Evolutionary conservation across 2,797 vertebrate species (phyloP), one percentile per base, ranked within the genome.

Genomic region (Poecile montanus): DNA sequence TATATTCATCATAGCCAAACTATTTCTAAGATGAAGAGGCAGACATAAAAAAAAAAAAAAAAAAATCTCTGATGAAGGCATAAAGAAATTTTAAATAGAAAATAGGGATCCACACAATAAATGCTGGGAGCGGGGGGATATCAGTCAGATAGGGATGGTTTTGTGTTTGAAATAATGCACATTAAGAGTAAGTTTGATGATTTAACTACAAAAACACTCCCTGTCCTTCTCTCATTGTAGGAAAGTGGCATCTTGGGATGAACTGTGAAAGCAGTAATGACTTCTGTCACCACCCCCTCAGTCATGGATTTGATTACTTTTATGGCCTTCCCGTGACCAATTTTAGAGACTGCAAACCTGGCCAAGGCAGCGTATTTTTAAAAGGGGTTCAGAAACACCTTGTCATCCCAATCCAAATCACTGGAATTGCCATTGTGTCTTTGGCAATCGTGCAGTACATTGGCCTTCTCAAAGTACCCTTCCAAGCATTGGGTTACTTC

Each of bases 211-310:
- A 57, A 94, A 92, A 83, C 71, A 32, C 10, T 85, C 34, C 53
- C 34, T 80, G 18, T 70, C 1, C 30, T 85, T 93, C 23, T 95
- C 51, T 95, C 81, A 91, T 78, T 57, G 5, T 95, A 99, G 99
- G 99, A 54, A 99, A 99, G 93, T 99, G 99, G 99, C 99, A 99
- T 96, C 98, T 99, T 7, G 99, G 99, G 7, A 94, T 99, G 18
- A 99, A 98, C 96, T 99, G 98, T 88, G 87, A 98, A 82, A 96
- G 85, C 90, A 97, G 45, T 5, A 70, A 94, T 4, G 99, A 99
- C 94, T 98, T 99, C 95, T 99, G 99, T 91, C 99, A 99, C 97
- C 99, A 99, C 93, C 99, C 99, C 2, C 93, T 92, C 34, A 92
- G 32, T 42, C 99, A 99, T n/a, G 99, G 99, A 83, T 99, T 99